These are phyloP conservation scores for Lethrus apterus DNA, from an alignment of 1,140 invertebrate species.

Conservation along the genomic window DNA sequence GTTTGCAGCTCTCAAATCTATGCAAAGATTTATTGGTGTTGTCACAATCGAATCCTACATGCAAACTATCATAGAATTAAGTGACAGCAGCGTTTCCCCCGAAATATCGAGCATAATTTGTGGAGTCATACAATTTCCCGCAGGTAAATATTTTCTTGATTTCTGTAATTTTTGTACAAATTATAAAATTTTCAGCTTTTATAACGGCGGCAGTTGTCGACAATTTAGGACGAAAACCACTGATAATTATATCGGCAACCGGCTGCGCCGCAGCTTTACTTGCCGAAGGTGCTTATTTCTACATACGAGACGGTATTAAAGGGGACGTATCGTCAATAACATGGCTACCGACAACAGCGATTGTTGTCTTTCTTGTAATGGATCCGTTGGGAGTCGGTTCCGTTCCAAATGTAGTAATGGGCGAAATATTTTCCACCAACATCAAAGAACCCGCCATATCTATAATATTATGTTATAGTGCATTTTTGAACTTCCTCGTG, in stretches of 20 bases:
- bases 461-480: background rate
- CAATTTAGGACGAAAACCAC: constrained; percentile 57
- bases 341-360: constrained; percentile 39
- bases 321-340: constrained; percentile 40
- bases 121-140: constrained; percentile 20
- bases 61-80: constrained; percentile 21
- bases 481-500: background rate
- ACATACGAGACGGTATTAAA: constrained; percentile 41
- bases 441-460: constrained; percentile 4
- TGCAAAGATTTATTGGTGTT: constrained; percentile 19
- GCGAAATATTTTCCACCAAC: constrained; percentile 5
- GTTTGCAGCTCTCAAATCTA: constrained; percentile 18
- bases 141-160: constrained; percentile 14
- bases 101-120: constrained; percentile 23
- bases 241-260: constrained; percentile 53
- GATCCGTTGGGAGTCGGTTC: background rate
- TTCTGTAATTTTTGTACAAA: too few relatives aligned
- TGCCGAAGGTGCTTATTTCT: constrained; percentile 54
- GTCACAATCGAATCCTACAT: constrained; percentile 23
- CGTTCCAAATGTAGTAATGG: background rate
- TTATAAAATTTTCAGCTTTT: constrained; percentile 46
- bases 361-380: constrained; percentile 1
- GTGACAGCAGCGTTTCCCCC: constrained; percentile 16
- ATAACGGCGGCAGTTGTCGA: constrained; percentile 57
- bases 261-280: constrained; percentile 47